These are phyloP conservation scores for Rugalucina vietnamica DNA, from an alignment of 2,888 invertebrate species.

Conservation along the genomic window DNA sequence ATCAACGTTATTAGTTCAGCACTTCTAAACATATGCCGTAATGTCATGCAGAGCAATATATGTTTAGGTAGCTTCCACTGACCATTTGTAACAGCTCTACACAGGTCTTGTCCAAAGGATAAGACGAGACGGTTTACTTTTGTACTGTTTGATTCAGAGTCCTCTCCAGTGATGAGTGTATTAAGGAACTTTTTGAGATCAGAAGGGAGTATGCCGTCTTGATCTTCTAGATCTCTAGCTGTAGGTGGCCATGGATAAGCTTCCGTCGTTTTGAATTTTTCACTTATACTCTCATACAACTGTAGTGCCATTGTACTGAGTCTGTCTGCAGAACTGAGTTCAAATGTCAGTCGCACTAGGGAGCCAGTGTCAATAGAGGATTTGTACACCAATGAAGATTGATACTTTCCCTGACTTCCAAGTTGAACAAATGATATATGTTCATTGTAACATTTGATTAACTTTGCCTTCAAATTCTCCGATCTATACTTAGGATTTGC, in stretches of 20 bases:
- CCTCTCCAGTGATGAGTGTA: conserved; percentile 10
- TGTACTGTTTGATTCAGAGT: neutral
- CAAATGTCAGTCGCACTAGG: neutral
- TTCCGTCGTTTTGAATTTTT: neutral
- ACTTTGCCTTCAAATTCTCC: neutral
- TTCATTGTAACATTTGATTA: neutral
- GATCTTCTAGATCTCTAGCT: neutral
- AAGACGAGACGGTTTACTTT: neutral
- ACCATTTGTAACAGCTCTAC: conserved; percentile 44
- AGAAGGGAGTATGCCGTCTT: neutral
- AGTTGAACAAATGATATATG: neutral
- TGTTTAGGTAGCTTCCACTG: conserved; percentile 43
- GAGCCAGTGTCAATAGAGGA: neutral
- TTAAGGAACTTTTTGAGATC: neutral
- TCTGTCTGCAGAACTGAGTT: neutral
- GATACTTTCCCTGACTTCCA: neutral
- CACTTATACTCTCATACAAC: neutral
- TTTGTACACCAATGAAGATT: neutral
- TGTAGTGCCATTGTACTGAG: neutral
- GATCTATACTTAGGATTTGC: neutral
- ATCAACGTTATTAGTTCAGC: conserved; percentile 30
- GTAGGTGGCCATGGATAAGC: neutral
- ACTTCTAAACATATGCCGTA: conserved; percentile 44
- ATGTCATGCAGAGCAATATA: conserved; percentile 45
- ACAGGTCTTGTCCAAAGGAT: conserved; percentile 44